Evolutionary conservation across 2,888 invertebrate genomes (phyloP).

Genomic region (Lymantria dispar): DNA sequence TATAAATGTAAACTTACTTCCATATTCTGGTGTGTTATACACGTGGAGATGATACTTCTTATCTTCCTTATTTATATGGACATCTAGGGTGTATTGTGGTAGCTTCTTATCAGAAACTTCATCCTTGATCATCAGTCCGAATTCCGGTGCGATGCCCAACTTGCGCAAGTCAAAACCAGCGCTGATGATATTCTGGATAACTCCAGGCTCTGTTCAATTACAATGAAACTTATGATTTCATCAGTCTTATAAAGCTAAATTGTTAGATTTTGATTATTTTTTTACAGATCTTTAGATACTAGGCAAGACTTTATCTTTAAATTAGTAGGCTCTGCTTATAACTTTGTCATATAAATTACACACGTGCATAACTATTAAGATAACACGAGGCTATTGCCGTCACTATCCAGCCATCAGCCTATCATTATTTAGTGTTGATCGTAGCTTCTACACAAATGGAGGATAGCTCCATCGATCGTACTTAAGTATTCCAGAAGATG

Average conservation of each 20-base stretch:
- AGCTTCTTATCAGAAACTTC: conserved; percentile 81
- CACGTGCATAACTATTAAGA: too few species aligned
- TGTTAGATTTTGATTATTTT: neutral
- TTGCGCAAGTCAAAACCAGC: conserved; percentile 88
- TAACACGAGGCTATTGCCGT: too few species aligned
- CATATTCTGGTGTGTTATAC: conserved; percentile 84
- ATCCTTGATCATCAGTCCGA: conserved; percentile 86
- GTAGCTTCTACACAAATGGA: too few species aligned
- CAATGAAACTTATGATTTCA: neutral
- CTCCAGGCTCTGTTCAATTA: conserved; percentile 63
- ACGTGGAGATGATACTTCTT: conserved; percentile 87
- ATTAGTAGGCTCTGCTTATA: too few species aligned
- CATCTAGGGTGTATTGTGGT: conserved; percentile 86
- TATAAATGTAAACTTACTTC: conserved; percentile 66
- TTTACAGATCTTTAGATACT: neutral
- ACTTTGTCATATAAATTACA: too few species aligned
- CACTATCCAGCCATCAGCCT: too few species aligned
- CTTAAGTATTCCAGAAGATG: too few species aligned
- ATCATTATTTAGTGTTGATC: too few species aligned
- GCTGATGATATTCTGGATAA: conserved; percentile 84
- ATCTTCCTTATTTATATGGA: conserved; percentile 88
- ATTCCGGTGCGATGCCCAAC: conserved; percentile 88
- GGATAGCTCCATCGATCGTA: too few species aligned
- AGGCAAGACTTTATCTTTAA: too few species aligned
- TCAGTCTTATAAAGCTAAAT: neutral